phyloP scores from a whole-genome alignment of 2,113 vertebrate genomes.

The Mustelus asterias region DNA sequence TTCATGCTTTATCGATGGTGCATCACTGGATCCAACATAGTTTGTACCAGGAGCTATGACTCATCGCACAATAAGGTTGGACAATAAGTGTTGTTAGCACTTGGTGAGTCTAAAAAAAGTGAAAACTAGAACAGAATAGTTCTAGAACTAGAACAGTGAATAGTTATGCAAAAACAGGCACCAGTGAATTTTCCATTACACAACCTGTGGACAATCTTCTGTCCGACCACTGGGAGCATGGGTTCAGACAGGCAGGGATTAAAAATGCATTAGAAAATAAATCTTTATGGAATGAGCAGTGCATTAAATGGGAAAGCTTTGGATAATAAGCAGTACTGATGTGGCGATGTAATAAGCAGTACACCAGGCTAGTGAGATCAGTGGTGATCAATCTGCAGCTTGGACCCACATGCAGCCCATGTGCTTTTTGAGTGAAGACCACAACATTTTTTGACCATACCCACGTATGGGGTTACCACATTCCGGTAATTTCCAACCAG shows the following conservation, averaged over 20 bases:
- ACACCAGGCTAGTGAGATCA: neutral
- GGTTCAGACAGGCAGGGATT: neutral
- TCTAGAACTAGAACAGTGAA: neutral
- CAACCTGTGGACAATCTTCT: neutral
- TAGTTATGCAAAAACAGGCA: neutral
- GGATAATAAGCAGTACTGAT: neutral
- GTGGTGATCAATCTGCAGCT: too few species aligned
- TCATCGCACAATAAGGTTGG: neutral
- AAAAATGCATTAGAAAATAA: neutral
- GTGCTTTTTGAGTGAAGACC: too few species aligned
- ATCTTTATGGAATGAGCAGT: neutral
- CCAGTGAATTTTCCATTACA: neutral
- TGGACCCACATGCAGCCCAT: too few species aligned
- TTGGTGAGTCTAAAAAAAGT: neutral
- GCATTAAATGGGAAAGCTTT: neutral
- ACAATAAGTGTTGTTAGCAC: neutral
- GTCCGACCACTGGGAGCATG: neutral
- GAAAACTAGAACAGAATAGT: neutral
- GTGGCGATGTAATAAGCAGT: neutral
- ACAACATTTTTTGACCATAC: too few species aligned
- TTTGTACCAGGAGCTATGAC: neutral
- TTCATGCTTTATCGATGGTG: neutral
- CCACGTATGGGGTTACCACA: too few species aligned
- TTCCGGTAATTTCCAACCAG: too few species aligned
- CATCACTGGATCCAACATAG: neutral